A percentile compares a stretch with the other conserved stretches of the same genome.
Conservation (phyloP, 2,797 vertebrate genomes). For the Paedocypris micromegethes region DNA sequence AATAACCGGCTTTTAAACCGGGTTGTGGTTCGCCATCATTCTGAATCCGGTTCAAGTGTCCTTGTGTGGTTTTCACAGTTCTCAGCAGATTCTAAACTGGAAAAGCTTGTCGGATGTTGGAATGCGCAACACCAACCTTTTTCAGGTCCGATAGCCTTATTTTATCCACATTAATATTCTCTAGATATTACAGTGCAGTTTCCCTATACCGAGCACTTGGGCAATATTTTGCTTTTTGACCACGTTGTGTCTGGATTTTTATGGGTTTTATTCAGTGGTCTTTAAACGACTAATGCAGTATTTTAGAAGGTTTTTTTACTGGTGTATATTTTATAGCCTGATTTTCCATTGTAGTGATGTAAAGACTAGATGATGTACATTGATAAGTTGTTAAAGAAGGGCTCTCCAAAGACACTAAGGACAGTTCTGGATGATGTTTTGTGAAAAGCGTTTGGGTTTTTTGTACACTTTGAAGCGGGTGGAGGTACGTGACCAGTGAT, state of each 20-base stretch:
- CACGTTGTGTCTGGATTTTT: not conserved
- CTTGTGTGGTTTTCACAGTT: slow-evolving; percentile 13
- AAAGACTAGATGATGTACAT: not conserved
- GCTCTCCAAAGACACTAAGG: slow-evolving; percentile 9
- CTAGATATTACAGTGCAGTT: slow-evolving; percentile 1
- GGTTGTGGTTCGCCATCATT: too few species aligned
- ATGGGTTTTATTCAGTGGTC: not conserved
- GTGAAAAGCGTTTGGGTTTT: not conserved
- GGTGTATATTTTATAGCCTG: not conserved
- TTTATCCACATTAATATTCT: not conserved
- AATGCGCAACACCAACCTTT: slow-evolving; percentile 9
- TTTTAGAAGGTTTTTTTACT: slow-evolving; percentile 1
- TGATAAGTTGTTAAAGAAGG: not conserved
- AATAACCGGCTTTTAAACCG: not conserved
- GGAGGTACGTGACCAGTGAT: not conserved
- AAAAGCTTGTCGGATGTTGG: slow-evolving; percentile 2
- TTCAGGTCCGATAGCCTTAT: slow-evolving; percentile 11
- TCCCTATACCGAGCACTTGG: not conserved
- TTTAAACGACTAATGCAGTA: not conserved
- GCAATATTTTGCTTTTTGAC: slow-evolving; percentile 2
- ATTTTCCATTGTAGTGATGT: not conserved
- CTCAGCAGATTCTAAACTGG: not conserved
- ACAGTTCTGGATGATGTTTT: slow-evolving; percentile 7
- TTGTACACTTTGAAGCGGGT: not conserved
- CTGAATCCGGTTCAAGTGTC: slow-evolving; percentile 19